phyloP scores from a whole-genome alignment of 2,797 vertebrate genomes.

The Muscicapa comitata region DNA sequence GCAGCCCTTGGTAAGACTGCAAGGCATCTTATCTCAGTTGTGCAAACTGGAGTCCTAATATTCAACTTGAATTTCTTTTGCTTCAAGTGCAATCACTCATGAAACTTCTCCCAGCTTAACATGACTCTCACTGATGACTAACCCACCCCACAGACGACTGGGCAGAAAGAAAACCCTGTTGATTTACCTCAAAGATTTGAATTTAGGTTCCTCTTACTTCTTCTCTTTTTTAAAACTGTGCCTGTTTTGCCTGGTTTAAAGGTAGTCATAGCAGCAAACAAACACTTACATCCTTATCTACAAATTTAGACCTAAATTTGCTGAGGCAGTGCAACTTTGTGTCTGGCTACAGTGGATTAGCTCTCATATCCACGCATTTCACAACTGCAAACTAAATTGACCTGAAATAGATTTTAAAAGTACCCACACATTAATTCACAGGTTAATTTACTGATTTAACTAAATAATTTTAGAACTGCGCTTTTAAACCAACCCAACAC shows the following conservation, averaged over 20 bases:
- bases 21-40: background rate
- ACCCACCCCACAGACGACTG: background rate
- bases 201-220: background rate
- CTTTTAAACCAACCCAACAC: background rate
- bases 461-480: background rate
- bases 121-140: background rate
- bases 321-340: background rate
- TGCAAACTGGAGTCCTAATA: background rate
- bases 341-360: background rate
- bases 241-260: background rate
- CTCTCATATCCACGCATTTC: background rate
- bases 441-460: background rate
- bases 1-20: background rate
- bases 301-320: background rate
- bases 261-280: conserved; percentile 2
- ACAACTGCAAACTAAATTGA: background rate
- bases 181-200: background rate
- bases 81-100: background rate
- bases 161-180: background rate
- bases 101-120: background rate
- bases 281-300: background rate
- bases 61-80: background rate
- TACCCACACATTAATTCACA: background rate
- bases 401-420: background rate
- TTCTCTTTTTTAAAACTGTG: background rate